Evolutionary conservation across 2,888 invertebrate species (phyloP).

Genomic region (Drepana falcataria): DNA sequence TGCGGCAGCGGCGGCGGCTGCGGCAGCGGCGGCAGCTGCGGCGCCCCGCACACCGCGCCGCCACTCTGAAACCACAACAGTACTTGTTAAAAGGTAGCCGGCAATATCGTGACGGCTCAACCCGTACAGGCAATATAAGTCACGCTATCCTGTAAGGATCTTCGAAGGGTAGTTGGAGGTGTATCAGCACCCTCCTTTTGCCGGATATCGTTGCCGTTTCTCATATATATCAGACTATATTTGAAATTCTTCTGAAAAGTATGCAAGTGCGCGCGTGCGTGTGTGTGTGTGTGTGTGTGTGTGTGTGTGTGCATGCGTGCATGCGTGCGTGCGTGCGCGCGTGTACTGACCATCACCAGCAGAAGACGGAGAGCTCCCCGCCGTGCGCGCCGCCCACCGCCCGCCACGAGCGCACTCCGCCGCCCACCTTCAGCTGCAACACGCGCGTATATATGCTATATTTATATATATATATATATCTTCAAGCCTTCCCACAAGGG

Average conservation of each 20-base stretch:
- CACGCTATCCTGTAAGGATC: too few species aligned
- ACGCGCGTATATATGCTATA: not conserved
- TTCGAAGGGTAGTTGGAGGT: too few species aligned
- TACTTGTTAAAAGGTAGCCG: conserved; percentile 10
- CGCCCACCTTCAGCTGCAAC: conserved; percentile 85
- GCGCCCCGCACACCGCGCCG: conserved; percentile 3
- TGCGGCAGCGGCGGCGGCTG: conserved; percentile 2
- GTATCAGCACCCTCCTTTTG: too few species aligned
- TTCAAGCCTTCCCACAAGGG: too few species aligned
- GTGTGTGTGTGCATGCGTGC: not conserved
- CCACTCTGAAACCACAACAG: not conserved
- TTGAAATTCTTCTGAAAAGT: not conserved
- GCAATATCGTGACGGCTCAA: too few species aligned
- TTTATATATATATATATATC: too few species aligned
- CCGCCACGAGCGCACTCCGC: conserved; percentile 86
- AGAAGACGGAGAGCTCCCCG: conserved; percentile 87
- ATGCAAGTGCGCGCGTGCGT: not conserved
- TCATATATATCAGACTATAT: too few species aligned
- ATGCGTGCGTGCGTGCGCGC: conserved; percentile 7
- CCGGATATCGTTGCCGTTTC: too few species aligned
- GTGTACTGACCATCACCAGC: conserved; percentile 81
- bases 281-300: conserved; percentile 1
- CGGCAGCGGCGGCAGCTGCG: conserved; percentile 2
- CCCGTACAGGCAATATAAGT: not conserved
- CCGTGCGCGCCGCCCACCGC: conserved; percentile 81